phyloP scores from a whole-genome alignment of 2,888 invertebrate genomes.

The Netelia melanura region DNA sequence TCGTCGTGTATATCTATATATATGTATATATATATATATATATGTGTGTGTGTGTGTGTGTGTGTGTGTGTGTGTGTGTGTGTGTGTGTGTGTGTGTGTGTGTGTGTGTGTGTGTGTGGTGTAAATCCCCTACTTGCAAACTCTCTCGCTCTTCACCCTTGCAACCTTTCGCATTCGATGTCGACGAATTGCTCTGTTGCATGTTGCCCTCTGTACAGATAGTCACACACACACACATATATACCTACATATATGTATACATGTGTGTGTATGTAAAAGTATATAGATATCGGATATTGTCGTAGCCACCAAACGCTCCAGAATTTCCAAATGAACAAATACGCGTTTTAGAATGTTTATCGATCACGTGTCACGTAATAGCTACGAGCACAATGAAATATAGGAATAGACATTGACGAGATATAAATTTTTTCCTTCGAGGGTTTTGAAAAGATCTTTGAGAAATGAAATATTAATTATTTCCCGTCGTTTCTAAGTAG shows the following conservation, averaged over 20 bases:
- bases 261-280: background rate
- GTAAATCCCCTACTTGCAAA: conserved; percentile 17
- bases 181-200: conserved; percentile 53
- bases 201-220: background rate
- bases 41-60: too few relatives aligned
- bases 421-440: too few relatives aligned
- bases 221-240: conserved; percentile 1
- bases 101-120: too few relatives aligned
- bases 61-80: too few relatives aligned
- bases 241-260: background rate
- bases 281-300: conserved; percentile 46
- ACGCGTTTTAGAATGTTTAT: conserved; percentile 67
- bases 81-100: too few relatives aligned
- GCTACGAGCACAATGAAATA: too few relatives aligned
- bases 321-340: conserved; percentile 68
- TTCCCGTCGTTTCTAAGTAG: too few relatives aligned
- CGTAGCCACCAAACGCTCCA: conserved; percentile 64
- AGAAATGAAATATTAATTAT: too few relatives aligned
- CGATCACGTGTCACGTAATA: conserved; percentile 67
- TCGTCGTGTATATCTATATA: conserved; percentile 77
- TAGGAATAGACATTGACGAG: too few relatives aligned
- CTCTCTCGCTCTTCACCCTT: conserved; percentile 32
- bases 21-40: background rate
- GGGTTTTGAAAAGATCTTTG: too few relatives aligned
- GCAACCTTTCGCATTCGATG: conserved; percentile 46